Evolutionary conservation across 2,797 vertebrate species (phyloP), one percentile per base, ranked within the genome.

Genomic region (Carduelis carduelis): DNA sequence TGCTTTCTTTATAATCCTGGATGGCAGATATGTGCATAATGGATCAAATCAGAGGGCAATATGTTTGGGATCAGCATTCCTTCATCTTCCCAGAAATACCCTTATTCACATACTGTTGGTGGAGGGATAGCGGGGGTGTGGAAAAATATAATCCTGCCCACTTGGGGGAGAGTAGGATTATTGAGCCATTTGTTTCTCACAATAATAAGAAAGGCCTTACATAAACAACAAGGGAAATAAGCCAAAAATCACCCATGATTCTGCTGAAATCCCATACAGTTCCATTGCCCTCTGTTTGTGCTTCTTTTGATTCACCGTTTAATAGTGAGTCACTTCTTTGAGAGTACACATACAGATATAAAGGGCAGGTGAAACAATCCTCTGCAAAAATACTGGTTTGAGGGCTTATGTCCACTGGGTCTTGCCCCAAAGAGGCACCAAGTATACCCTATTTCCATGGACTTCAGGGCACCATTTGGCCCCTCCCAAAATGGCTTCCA

Each of bases 61-160:
- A n/a, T 16, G 17, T n/a, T 56, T 85, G 7, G 27, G 27, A 39
- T 50, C 44, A 85, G 13, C 8, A 23, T n/a, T 74, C 41, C 28
- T 59, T 69, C 41, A 52, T 22, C 6, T 49, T 87, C 57, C 32
- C 46, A 80, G 26, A 2, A 16, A 87, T 64, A 57, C 9, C 30
- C 12, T 85, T 53, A 78, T 24, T 86, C 37, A 50, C 4, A 21
- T 44, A 8, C 8, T 56, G 14, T 22, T 66, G 23, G 34, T 22
- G 28, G 8, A 56, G 21, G 18, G 5, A 8, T 2, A 21, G 30
- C 0, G 0, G 11, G 7, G 6, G 2, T 39, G 21, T 18, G 8
- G 6, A 47, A 69, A 69, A 81, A 43, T 26, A 20, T 32, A 55
- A 53, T 63, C 76, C 37, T 43, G 9, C 19, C 19, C 28, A 35